These are phyloP conservation scores for Herpetotheres cachinnans DNA, from an alignment of 2,113 vertebrate genomes.

Conservation along the genomic window DNA sequence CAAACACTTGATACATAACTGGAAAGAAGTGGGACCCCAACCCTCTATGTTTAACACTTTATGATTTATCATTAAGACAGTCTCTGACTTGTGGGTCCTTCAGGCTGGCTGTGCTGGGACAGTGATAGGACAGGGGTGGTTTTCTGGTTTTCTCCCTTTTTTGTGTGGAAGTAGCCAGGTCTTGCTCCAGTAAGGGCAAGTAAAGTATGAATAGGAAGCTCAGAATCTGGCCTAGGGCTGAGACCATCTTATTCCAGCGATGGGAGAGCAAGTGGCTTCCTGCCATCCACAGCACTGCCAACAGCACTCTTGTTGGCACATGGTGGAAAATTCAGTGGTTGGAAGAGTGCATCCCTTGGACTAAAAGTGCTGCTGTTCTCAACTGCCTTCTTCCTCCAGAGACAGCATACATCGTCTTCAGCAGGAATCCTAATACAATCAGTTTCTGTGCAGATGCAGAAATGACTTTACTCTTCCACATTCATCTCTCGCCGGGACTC, in stretches of 20 bases:
- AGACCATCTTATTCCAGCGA: background rate
- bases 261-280: background rate
- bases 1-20: background rate
- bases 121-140: background rate
- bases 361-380: background rate
- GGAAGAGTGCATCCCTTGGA: background rate
- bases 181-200: background rate
- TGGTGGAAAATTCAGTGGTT: background rate
- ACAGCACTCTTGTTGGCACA: too few relatives aligned
- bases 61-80: background rate
- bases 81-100: background rate
- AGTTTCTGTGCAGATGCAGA: background rate
- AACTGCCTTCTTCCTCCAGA: background rate
- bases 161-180: background rate
- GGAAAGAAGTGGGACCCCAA: background rate
- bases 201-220: background rate
- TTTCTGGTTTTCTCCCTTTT: background rate
- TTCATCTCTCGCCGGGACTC: background rate
- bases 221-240: background rate
- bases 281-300: background rate
- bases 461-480: background rate
- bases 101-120: background rate
- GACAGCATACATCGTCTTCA: background rate
- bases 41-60: background rate
- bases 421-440: background rate